Base-by-base conservation (phyloP, 2,888 invertebrate species). In the Hypselothyrea guttata region DNA sequence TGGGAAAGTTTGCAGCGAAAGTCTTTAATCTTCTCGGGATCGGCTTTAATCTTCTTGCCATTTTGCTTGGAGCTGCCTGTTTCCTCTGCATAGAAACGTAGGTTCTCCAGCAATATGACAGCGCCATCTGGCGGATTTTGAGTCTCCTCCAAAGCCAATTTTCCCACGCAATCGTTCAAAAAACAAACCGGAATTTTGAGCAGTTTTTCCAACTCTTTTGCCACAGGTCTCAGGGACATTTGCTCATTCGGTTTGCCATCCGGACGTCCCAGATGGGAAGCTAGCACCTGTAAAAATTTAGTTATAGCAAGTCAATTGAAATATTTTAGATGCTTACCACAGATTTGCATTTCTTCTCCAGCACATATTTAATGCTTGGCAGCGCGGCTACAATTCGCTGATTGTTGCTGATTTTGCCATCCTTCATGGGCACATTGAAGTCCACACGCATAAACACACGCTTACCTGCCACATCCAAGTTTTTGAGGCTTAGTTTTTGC, bases 391-490 rank as follows among this genome's bases (percentile, higher is more conserved):
- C 96, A 83, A 99, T 98, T 85, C 99, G 94, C 89, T 99, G 99
- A 87, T 97, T 98, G 88, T 98, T 99, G 0, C 98, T 98, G 59
- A 99, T 98, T 78, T 95, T 94, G 1, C 97, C 97, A 74, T 97
- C 97, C 90, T 99, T 99, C 66, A 97, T 90, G 0, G 99, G 99
- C 2, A 99, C 98, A 91, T 99, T 99, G 90, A 99, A 99, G 89
- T 99, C 99, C 34, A 99, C 99, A 87, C 99, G 94, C 93, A 99
- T 98, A n/a, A 99, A 91, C 9, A 99, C 96, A 13, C 98, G 93
- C 90, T 99, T 97, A 48, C 94, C 96, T 51, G 93, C 91, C 54
- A 99, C 90, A 87, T 96, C 95, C 11, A 99, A 91, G 51, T 94
- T 92, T 90, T 98, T 97, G 77, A 98, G 95, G 83, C 95, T 94